These are phyloP conservation scores for Oxyruncus cristatus DNA, from an alignment of 2,113 vertebrate species.

Conservation along the genomic window DNA sequence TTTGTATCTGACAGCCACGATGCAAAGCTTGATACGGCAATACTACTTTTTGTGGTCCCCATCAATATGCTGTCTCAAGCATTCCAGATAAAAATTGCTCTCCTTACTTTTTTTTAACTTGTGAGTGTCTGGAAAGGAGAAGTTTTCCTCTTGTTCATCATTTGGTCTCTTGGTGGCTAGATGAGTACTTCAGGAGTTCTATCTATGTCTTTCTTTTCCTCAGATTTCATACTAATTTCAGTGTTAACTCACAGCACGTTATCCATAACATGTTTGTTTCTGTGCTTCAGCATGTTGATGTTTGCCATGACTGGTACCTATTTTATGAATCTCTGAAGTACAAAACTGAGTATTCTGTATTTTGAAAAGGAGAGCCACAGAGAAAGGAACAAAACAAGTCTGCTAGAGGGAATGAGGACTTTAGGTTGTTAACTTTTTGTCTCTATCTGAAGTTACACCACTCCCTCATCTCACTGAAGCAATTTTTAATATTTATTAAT, in stretches of 20 bases:
- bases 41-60: background rate
- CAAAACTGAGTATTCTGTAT: background rate
- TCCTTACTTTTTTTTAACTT: background rate
- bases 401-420: background rate
- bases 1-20: background rate
- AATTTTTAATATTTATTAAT: background rate
- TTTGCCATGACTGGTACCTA: background rate
- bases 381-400: background rate
- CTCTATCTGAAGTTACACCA: background rate
- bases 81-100: background rate
- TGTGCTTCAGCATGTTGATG: background rate
- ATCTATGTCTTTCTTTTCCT: background rate
- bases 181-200: background rate
- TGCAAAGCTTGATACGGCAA: background rate
- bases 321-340: background rate
- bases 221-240: background rate
- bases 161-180: background rate
- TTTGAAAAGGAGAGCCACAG: background rate
- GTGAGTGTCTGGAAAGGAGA: background rate
- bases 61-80: background rate
- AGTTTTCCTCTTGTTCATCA: background rate
- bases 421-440: background rate
- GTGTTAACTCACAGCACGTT: fast-evolving
- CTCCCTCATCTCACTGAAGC: background rate
- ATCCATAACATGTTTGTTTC: background rate